Conservation (phyloP, 2,797 vertebrate species). For the Chanos chanos region DNA sequence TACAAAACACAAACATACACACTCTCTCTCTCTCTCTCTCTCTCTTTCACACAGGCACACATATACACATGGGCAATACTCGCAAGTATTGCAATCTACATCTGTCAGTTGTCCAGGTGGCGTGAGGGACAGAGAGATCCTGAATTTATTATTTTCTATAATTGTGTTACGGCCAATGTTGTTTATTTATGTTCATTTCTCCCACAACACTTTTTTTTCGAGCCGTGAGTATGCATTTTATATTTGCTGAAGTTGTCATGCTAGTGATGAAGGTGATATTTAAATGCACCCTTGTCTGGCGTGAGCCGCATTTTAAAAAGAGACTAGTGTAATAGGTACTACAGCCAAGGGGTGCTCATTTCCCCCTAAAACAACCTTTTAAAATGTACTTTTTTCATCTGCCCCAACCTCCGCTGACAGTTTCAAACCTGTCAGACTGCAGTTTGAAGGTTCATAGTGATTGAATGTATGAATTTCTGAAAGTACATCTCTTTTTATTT, state of each 20-base stretch:
- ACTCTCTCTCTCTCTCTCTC: too few species aligned
- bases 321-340: slow-evolving; percentile 20
- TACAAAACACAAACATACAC: too few species aligned
- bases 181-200: slow-evolving; percentile 29
- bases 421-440: neutral
- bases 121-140: neutral
- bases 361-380: slow-evolving; percentile 14
- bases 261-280: slow-evolving; percentile 28
- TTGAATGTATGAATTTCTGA: too few species aligned
- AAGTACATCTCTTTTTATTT: too few species aligned
- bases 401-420: neutral
- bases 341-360: neutral
- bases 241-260: neutral
- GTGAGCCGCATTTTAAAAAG: slow-evolving; percentile 30
- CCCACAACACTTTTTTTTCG: slow-evolving; percentile 6
- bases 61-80: too few species aligned
- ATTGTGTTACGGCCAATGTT: slow-evolving; percentile 18
- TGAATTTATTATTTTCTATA: slow-evolving; percentile 35
- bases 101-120: neutral
- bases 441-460: too few species aligned
- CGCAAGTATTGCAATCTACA: neutral
- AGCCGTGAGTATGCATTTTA: neutral
- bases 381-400: neutral
- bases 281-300: slow-evolving; percentile 32
- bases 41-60: too few species aligned